Base-by-base conservation (phyloP, 2,888 invertebrate genomes). In the Athalia cordata region DNA sequence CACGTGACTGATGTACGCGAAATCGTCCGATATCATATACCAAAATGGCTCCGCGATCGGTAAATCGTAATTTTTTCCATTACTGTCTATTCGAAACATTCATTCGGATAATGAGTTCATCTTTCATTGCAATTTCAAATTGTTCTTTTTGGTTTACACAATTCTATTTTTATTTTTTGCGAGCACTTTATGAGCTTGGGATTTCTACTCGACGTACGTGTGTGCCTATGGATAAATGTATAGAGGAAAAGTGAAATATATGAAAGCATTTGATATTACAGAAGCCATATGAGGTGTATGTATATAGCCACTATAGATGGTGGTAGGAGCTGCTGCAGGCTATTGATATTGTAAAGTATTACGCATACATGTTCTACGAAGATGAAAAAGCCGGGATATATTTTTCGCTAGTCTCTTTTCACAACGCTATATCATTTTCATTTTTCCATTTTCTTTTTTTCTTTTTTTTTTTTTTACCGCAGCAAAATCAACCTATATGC, bases 301-400 rank as follows among this genome's bases (percentile, higher is more conserved):
- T 29, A 29, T 29, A 29, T 29, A 29, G 29, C 29, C 29, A 29
- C 29, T 2, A 64, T 64, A 64, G 66, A 13, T 13, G 49, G 49
- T 9, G 52, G 7, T 9, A 52, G 8, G 8, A 52, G 52, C 52
- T 9, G 52, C 52, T 66, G n/a, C 29, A 29, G 29, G 55, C 62
- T 72, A 72, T 72, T 59, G 72, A 72, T 72, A 57, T 72, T 9
- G 47, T 9, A 59, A 59, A 45, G 72, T 45, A 61, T 7, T 55
- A 70, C 8, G 50, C 68, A 8, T 55, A 15, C 52, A 72, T 72
- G 47, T 59, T 59, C 59, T 59, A 72, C 7, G 49, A 59, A 72
- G 45, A 72, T 59, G 72, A n/a, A 47, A 47, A 72, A 61, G 13
- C 61, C 50, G 47, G 72, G 45, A 72, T 59, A 72, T 59, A 47